Base-by-base conservation (phyloP, 2,797 vertebrate genomes). In the Pteropus rufus region DNA sequence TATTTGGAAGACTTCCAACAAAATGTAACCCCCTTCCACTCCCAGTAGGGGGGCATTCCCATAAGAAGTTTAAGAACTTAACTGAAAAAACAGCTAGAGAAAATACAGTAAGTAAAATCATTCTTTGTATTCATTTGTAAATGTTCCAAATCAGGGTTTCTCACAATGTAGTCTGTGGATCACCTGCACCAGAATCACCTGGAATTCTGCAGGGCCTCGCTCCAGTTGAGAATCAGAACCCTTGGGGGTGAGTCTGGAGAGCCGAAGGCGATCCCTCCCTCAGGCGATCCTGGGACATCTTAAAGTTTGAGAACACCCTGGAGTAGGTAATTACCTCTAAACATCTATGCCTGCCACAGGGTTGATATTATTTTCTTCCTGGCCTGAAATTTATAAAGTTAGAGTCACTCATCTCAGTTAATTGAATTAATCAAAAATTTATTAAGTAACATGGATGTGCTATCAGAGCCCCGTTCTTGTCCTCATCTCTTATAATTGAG, bases 1-100 rank as follows among this genome's bases (percentile, higher is more conserved):
- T 97, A 98, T 98, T 97, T 99, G 98, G 98, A 99, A 99, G 97
- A 99, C 98, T 93, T 99, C 98, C 89, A 99, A 97, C 24, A 97
- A 85, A 97, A 95, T 98, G 98, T 65, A 99, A 98, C 98, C 99
- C 77, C 98, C 99, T 41, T 98, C 98, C 31, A 99, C 98, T 24
- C 98, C 99, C 94, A 98, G 98, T 92, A 91, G 52, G n/a, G 75
- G 39, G 23, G 34, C 1, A 0, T 72, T 52, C 49, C 44, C 34
- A 62, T 99, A 98, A 95, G 98, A 77, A 98, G 98, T 96, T 99
- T 98, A 95, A 99, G 98, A 98, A 99, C 99, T 52, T 98, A 98
- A 84, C 98, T 99, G 95, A 99, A 98, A 26, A 98, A 98, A 97
- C 98, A 99, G 36, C 98, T 99, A 91, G 44, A 96, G 69, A 96